Percentiles rank a stretch among this genome's conserved stretches.
Evolutionary conservation across 2,888 invertebrate species (phyloP).

Genomic region (Papilio protenor): DNA sequence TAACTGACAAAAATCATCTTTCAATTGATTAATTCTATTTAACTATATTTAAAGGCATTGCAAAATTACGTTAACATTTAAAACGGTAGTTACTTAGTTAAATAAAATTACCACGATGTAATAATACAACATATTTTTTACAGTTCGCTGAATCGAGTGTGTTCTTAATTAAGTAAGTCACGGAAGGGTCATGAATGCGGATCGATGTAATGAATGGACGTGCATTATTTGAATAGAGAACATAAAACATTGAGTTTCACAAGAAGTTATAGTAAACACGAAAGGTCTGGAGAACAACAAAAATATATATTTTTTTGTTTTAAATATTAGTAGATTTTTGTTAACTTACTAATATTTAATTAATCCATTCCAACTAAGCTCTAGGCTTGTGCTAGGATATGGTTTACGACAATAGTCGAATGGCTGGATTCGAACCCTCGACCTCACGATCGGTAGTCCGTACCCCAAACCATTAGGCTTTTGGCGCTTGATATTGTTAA

Average conservation of each 20-base stretch:
- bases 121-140: constrained; percentile 33
- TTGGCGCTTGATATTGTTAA: no score
- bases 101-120: constrained; percentile 34
- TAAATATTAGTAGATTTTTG: no score
- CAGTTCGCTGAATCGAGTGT: constrained; percentile 38
- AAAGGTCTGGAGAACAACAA: not conserved
- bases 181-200: constrained; percentile 37
- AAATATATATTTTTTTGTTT: no score
- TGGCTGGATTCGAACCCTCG: no score
- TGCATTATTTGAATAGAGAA: constrained; percentile 33
- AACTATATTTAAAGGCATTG: not conserved
- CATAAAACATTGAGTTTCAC: constrained; percentile 7
- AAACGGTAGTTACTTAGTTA: constrained; percentile 35
- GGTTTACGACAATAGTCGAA: no score
- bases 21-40: no score
- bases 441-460: no score
- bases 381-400: no score
- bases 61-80: constrained; percentile 8
- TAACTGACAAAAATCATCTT: no score
- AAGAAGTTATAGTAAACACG: not conserved
- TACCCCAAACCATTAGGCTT: no score
- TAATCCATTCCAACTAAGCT: no score
- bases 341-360: no score
- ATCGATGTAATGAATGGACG: constrained; percentile 42
- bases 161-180: constrained; percentile 43